Conservation (phyloP, 2,888 invertebrate genomes). For the Caenorhabditis auriculariae region DNA sequence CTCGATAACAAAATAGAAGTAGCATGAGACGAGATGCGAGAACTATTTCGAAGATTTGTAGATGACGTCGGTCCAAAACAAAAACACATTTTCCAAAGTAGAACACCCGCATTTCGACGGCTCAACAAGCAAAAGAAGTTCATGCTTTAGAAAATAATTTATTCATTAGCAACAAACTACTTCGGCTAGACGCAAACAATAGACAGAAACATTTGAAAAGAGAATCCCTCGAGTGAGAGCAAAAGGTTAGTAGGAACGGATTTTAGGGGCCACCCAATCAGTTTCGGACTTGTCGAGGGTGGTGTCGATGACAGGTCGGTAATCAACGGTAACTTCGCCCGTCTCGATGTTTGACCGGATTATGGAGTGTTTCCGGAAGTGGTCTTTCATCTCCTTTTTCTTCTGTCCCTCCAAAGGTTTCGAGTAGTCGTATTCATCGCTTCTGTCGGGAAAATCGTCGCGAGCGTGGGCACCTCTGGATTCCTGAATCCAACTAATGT, state of each 20-base stretch:
- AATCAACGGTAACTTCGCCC: constrained; percentile 77
- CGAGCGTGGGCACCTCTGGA: constrained; percentile 95
- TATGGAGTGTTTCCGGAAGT: constrained; percentile 97
- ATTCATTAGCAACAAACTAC: no score
- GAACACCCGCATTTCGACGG: no score
- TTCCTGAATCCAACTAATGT: constrained; percentile 69
- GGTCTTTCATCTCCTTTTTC: constrained; percentile 76
- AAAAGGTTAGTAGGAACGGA: constrained; percentile 89
- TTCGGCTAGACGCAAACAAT: no score
- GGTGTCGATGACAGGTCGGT: constrained; percentile 89
- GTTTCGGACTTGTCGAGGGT: constrained; percentile 84
- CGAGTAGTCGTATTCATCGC: constrained; percentile 90
- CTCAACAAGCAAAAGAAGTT: no score
- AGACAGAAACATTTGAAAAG: no score
- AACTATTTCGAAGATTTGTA: no score
- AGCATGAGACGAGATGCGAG: no score
- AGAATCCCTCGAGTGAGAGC: no score
- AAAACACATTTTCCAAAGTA: no score
- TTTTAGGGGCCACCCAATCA: constrained; percentile 84
- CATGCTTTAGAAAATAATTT: no score
- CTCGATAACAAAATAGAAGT: no score
- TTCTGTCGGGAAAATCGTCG: constrained; percentile 87
- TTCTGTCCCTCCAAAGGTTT: constrained; percentile 84
- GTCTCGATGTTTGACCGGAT: constrained; percentile 75
- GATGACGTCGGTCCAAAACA: no score